Conservation (phyloP, 2,113 vertebrate species). For the Neolamprologus sp. region DNA sequence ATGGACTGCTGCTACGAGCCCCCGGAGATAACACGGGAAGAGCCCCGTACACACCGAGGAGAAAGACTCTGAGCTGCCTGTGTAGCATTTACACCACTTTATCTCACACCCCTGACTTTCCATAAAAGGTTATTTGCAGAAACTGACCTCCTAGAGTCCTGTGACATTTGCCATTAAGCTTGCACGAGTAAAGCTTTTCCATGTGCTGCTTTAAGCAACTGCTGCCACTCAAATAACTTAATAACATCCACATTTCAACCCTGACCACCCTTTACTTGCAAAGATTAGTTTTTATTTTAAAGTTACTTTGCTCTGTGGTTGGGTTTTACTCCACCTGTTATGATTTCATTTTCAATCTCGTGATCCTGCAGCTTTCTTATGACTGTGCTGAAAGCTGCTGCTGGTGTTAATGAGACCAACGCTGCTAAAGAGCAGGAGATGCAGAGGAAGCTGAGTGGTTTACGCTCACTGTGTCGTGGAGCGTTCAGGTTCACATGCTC, state of each 20-base stretch:
- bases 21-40: conserved; percentile 14
- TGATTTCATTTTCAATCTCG: not conserved
- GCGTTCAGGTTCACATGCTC: not conserved
- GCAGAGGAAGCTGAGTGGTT: not conserved
- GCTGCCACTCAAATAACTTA: not conserved
- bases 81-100: conserved; percentile 36
- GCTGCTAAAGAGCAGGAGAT: fast-evolving
- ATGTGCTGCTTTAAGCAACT: not conserved
- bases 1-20: conserved; percentile 26
- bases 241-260: not conserved
- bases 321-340: not conserved
- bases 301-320: not conserved
- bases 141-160: not conserved
- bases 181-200: not conserved
- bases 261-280: not conserved
- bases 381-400: not conserved
- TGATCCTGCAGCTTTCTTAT: not conserved
- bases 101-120: not conserved
- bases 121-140: not conserved
- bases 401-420: not conserved
- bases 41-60: not conserved
- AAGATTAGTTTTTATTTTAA: not conserved
- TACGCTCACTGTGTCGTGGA: fast-evolving
- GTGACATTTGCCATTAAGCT: not conserved
- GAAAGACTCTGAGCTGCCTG: conserved; percentile 27